These are phyloP conservation scores for Candoia aspera DNA, from an alignment of 2,113 vertebrate genomes.

Conservation along the genomic window DNA sequence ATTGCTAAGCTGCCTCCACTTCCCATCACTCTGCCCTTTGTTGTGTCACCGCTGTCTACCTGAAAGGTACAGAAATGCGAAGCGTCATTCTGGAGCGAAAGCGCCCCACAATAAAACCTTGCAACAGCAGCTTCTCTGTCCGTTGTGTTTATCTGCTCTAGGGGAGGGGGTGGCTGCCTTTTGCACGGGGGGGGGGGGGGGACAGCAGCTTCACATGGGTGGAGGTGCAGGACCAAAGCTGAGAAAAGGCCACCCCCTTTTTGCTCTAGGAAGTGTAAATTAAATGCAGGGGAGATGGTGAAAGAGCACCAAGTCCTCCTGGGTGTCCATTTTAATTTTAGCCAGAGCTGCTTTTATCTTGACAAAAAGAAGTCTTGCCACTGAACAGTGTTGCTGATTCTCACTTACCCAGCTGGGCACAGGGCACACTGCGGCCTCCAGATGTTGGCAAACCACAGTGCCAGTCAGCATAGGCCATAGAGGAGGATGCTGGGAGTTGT, in stretches of 20 bases:
- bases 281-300: neutral
- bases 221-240: neutral
- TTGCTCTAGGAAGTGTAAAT: neutral
- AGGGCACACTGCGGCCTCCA: neutral
- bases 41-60: conserved; percentile 49
- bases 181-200: neutral
- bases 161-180: neutral
- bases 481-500: neutral
- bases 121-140: conserved; percentile 47
- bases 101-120: conserved; percentile 57
- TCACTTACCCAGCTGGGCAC: neutral
- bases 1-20: conserved; percentile 21
- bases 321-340: neutral
- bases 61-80: conserved; percentile 19
- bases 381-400: neutral
- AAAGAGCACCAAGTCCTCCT: neutral
- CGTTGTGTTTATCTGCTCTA: neutral
- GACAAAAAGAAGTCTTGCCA: neutral
- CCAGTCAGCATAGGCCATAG: neutral
- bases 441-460: neutral
- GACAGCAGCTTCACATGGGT: neutral
- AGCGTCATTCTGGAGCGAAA: conserved; percentile 36
- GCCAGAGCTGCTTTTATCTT: neutral
- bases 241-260: too few relatives aligned
- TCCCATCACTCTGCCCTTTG: neutral